These are phyloP conservation scores for Leptopilina syphax DNA, from an alignment of 2,888 invertebrate genomes.

Conservation along the genomic window DNA sequence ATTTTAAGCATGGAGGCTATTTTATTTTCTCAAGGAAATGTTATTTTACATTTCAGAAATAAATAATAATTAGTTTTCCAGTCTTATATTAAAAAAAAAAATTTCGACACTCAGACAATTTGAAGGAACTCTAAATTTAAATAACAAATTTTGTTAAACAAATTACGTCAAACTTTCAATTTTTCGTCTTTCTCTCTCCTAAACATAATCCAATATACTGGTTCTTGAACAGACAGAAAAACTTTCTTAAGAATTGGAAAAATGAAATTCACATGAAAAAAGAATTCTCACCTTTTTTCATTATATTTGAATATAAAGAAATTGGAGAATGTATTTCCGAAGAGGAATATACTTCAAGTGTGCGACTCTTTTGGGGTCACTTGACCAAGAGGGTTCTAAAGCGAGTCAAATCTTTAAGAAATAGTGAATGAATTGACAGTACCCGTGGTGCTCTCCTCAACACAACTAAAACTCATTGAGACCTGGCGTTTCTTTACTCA, in stretches of 20 bases:
- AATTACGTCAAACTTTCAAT: neutral
- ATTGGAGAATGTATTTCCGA: slow-evolving; percentile 46
- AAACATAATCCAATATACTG: slow-evolving; percentile 11
- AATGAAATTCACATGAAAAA: slow-evolving; percentile 47
- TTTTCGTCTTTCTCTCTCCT: neutral
- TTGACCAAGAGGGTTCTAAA: slow-evolving; percentile 61
- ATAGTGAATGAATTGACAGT: slow-evolving; percentile 71
- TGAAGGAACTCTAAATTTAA: too few species aligned
- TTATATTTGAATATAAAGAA: slow-evolving; percentile 35
- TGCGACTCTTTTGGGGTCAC: slow-evolving; percentile 62
- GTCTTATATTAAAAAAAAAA: too few species aligned
- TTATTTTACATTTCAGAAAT: too few species aligned
- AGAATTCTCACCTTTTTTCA: slow-evolving; percentile 8
- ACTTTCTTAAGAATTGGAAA: slow-evolving; percentile 27
- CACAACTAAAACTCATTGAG: slow-evolving; percentile 49
- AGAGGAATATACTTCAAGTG: slow-evolving; percentile 61
- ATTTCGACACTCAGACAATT: too few species aligned
- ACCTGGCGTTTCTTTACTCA: slow-evolving; percentile 55
- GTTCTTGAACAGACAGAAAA: slow-evolving; percentile 39
- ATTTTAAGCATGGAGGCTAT: too few species aligned
- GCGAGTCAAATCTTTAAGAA: slow-evolving; percentile 69
- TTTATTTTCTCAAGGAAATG: too few species aligned
- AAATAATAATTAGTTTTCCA: too few species aligned
- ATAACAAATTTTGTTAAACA: neutral
- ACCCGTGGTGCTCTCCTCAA: slow-evolving; percentile 54